Base-by-base conservation (phyloP, 2,113 vertebrate species). In the Petroica traversi region DNA sequence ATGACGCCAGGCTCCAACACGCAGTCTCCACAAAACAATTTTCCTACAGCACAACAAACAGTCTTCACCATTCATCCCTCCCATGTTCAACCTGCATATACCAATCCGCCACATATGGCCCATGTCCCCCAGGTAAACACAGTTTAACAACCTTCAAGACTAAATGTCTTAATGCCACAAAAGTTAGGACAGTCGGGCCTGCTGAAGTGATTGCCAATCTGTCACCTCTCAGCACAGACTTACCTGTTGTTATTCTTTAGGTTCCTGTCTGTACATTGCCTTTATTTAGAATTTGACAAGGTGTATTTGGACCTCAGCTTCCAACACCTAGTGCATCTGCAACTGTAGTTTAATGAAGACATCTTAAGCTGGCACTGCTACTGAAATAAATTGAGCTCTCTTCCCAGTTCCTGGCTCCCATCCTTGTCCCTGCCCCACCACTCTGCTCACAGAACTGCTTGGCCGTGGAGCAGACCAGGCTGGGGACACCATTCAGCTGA, bases 1-100 rank as follows among this genome's bases (percentile, higher is more conserved):
- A 99, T 99, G 99, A 99, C 98, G 88, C 99, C 99, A 24, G 99
- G 99, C 88, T 99, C 99, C 92, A 99, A 99, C 74, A 99, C 99
- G 62, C 99, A 99, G 98, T 99, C 99, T 76, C 99, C 99, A 80
- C 99, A 99, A 98, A 99, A 97, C 89, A 99, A 98, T 89, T 99
- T 99, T 98, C 99, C 99, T 88, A 96, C 99, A 57, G 99, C 99
- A 95, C 99, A 99, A 93, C 99, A 99, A 98, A 98, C 99, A 3
- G 99, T 99, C 93, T 98, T 98, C 84, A 99, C 99, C 83, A 99
- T 99, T 96, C 99, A 99, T 96, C 99, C 99, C 51, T 99, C 99
- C 97, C 99, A 99, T 89, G 98, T 99, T 95, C 99, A 99, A 98
- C 99, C 99, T 84, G 98, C 99, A 81, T 99, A 99, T 97, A 98